phyloP scores from a whole-genome alignment of 2,113 vertebrate species.

The Plestiodon gilberti region DNA sequence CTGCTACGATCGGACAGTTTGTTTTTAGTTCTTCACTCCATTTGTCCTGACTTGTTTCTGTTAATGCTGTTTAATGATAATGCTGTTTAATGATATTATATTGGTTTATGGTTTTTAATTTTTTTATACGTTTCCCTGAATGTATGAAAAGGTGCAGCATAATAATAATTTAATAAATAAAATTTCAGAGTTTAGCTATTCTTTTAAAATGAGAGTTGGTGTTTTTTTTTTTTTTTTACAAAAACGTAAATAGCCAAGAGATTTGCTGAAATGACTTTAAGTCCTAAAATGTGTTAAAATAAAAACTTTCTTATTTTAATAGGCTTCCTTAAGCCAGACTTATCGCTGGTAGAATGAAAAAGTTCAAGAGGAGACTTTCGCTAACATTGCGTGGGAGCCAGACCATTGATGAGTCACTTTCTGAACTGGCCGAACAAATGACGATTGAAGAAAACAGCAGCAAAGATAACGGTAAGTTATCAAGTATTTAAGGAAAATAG shows the following conservation, averaged over 20 bases:
- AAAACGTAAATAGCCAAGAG: background rate
- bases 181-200: background rate
- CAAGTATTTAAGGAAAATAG: background rate
- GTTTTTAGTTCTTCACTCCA: too few relatives aligned
- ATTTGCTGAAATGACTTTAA: background rate
- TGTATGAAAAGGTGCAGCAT: too few relatives aligned
- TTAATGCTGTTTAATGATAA: too few relatives aligned
- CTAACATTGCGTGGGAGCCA: constrained; percentile 95
- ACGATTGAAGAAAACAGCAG: constrained; percentile 96
- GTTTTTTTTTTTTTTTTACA: background rate
- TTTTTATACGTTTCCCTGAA: too few relatives aligned
- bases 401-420: constrained; percentile 96
- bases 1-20: too few relatives aligned
- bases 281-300: constrained; percentile 32
- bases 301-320: constrained; percentile 47
- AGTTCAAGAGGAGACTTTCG: constrained; percentile 95
- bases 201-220: background rate
- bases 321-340: constrained; percentile 82
- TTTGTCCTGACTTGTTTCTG: too few relatives aligned
- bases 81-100: too few relatives aligned
- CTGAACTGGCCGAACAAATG: constrained; percentile 98
- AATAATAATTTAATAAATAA: too few relatives aligned
- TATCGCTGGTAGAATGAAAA: constrained; percentile 93
- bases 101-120: too few relatives aligned
- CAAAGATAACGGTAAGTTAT: constrained; percentile 90